A percentile compares a stretch with the other conserved stretches of the same genome.
phyloP scores from a whole-genome alignment of 2,888 invertebrate genomes.

The Pseudoips prasinana region DNA sequence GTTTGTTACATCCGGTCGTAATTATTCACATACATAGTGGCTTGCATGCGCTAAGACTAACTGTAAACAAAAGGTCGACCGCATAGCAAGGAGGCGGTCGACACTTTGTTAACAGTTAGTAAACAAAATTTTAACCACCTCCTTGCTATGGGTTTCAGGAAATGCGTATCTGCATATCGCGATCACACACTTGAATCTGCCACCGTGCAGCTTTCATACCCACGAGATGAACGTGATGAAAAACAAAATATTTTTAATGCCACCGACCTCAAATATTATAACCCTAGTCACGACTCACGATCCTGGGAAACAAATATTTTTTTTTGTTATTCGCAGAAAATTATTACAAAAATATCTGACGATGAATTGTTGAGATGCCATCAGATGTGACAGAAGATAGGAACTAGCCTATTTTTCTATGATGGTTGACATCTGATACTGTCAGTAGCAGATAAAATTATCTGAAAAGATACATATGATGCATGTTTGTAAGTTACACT shows the following conservation, averaged over 20 bases:
- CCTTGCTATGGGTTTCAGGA: constrained; percentile 45
- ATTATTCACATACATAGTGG: too few relatives aligned
- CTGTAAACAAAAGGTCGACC: constrained; percentile 41
- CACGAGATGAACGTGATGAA: constrained; percentile 39
- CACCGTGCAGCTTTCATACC: constrained; percentile 7
- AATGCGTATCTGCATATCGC: constrained; percentile 43
- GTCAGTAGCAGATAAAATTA: constrained; percentile 5
- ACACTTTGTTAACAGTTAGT: too few relatives aligned
- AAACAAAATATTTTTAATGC: constrained; percentile 48
- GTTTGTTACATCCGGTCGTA: too few relatives aligned
- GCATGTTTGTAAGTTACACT: constrained; percentile 10
- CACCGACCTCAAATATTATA: constrained; percentile 42
- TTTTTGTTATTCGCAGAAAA: constrained; percentile 47
- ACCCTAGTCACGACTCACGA: constrained; percentile 58
- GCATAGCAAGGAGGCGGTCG: too few relatives aligned
- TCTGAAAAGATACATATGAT: constrained; percentile 17
- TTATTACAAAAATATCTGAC: constrained; percentile 29
- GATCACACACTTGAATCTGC: constrained; percentile 35
- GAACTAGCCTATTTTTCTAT: constrained; percentile 16
- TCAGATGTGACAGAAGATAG: constrained; percentile 17
- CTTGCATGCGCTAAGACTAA: too few relatives aligned
- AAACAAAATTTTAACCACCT: constrained; percentile 39
- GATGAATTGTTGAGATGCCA: too few relatives aligned
- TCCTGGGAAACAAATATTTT: constrained; percentile 50
- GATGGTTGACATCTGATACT: too few relatives aligned